A percentile compares a stretch with the other conserved stretches of the same genome.
Evolutionary conservation across 2,113 vertebrate genomes (phyloP).

Genomic region (Scytalopus superciliaris): DNA sequence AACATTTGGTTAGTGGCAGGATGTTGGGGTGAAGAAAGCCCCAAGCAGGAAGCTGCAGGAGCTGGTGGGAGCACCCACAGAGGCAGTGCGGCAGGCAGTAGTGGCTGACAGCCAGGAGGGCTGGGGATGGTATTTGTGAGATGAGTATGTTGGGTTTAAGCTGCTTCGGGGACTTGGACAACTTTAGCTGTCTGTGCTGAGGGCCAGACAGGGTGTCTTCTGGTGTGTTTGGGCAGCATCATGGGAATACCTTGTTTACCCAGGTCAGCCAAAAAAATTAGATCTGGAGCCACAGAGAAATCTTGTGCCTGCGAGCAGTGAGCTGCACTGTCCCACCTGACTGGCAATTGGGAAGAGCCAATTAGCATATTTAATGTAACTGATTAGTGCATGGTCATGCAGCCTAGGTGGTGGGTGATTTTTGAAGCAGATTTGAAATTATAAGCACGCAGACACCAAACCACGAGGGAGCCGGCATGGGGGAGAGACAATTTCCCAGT

Average conservation of each 20-base stretch:
- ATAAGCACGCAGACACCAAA: neutral
- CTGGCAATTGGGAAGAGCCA: neutral
- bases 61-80: neutral
- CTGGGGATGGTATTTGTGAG: neutral
- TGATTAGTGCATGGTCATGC: neutral
- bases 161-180: neutral
- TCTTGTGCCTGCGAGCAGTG: neutral
- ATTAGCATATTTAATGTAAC: slow-evolving; percentile 35
- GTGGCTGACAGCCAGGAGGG: neutral
- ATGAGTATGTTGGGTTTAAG: neutral
- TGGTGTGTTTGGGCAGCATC: neutral
- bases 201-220: neutral
- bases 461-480: neutral
- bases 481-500: neutral
- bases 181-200: neutral
- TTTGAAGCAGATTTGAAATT: slow-evolving; percentile 28
- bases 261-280: neutral
- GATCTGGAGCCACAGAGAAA: neutral
- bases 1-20: neutral
- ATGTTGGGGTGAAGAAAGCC: neutral
- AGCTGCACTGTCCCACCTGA: neutral
- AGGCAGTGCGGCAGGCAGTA: neutral
- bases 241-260: neutral
- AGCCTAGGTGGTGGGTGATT: neutral
- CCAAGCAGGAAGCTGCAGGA: neutral